Conservation (phyloP, 2,113 vertebrate species). For the Ramphastos sulfuratus region DNA sequence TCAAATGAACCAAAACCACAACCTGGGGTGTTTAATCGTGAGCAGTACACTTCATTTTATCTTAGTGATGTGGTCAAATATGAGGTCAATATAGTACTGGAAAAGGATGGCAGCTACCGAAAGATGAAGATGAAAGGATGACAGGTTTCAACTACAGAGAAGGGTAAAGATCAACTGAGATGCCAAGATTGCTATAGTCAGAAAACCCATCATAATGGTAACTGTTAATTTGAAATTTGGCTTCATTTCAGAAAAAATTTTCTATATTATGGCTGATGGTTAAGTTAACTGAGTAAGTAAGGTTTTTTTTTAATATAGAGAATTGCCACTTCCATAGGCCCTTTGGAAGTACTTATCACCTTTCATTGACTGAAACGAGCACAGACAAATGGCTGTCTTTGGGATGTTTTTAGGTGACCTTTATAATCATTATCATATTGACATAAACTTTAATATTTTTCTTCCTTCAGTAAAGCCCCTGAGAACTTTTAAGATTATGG, state of each 20-base stretch:
- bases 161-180: neutral
- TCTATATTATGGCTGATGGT: neutral
- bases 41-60: neutral
- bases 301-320: neutral
- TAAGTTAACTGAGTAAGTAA: neutral
- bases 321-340: neutral
- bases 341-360: neutral
- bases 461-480: neutral
- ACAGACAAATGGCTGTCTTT: no score
- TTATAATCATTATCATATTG: neutral
- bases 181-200: neutral
- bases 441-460: neutral
- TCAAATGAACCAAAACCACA: neutral
- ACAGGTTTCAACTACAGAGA: neutral
- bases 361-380: neutral
- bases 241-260: neutral
- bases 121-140: neutral
- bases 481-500: neutral
- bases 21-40: neutral
- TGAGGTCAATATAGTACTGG: neutral
- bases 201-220: neutral
- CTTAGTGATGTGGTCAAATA: neutral
- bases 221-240: neutral
- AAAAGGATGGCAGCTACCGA: neutral
- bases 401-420: no score